Base-by-base conservation (phyloP, 2,797 vertebrate species). In the Gobio occitaniae region DNA sequence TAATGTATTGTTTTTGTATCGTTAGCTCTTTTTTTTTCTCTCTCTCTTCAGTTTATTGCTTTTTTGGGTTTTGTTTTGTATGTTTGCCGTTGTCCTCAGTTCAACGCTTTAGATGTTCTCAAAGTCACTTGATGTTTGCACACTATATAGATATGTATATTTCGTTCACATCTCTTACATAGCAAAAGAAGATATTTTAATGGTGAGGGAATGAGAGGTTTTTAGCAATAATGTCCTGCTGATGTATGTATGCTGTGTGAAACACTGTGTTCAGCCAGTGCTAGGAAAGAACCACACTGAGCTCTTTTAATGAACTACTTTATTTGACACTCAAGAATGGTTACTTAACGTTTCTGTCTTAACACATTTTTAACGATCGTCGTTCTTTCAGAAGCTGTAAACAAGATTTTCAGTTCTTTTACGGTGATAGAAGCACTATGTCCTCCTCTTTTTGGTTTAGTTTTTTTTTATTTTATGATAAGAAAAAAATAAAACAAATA, bases 181-280 rank as follows among this genome's bases (percentile, higher is more conserved):
- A 54, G 78, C 56, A 66, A 85, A 84, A 59, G 59, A 88, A 84
- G 89, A 87, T 88, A 85, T 88, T 86, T 78, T 74, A 59, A 81
- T 85, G 82, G 66, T 50, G 81, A 48, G 65, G 90, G 84, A 85
- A 89, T 89, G 89, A 83, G 84, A 88, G 84, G 89, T 87, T 93
- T 90, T 93, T 95, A 95, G 94, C 95, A 95, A 95, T 95, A 95
- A 95, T 84, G 89, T 82, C 92, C 90, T 90, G 83, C 82, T 91
- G 87, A 90, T 92, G 89, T 91, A 89, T 85, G 93, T 80, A 90
- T 94, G 94, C 83, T 85, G 89, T 83, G 84, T 63, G 86, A 61
- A 84, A 84, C 84, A 87, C 86, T 86, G 88, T 88, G 87, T 79
- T 85, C 50, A 15, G 82, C 70, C 61, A 80, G 83, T 65, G 84